These are phyloP conservation scores for Nasua narica DNA, from an alignment of 2,797 vertebrate genomes.

Conservation along the genomic window DNA sequence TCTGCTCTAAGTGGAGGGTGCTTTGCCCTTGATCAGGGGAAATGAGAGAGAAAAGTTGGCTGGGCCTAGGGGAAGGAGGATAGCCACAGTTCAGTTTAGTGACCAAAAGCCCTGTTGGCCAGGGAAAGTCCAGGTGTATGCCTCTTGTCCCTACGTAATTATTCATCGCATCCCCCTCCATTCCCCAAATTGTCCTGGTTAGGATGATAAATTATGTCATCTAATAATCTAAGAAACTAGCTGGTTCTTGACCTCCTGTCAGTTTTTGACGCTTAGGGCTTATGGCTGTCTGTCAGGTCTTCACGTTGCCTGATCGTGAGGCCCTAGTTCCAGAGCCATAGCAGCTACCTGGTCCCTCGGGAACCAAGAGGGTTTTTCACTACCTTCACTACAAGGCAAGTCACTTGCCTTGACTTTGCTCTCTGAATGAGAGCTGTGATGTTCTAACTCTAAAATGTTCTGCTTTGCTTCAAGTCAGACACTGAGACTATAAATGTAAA, in stretches of 20 bases:
- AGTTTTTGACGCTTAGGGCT: not conserved
- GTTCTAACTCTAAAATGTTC: not conserved
- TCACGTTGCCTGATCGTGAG: not conserved
- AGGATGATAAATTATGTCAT: not conserved
- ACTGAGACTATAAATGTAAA: not conserved
- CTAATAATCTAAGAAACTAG: not conserved
- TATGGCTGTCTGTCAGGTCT: not conserved
- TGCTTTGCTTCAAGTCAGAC: not conserved
- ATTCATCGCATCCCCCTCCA: not conserved
- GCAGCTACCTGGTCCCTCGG: not conserved
- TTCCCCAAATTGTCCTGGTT: not conserved
- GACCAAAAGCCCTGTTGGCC: not conserved
- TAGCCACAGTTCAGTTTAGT: not conserved
- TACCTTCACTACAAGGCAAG: too few species aligned
- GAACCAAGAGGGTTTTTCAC: not conserved
- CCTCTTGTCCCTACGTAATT: not conserved
- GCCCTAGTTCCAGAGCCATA: not conserved
- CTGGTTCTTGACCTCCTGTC: not conserved
- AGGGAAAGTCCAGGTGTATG: not conserved
- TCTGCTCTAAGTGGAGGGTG: not conserved
- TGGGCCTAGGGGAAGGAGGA: not conserved
- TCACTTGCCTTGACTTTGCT: not conserved
- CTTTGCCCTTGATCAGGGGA: not conserved
- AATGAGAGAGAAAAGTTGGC: not conserved
- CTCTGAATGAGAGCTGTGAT: not conserved